phyloP scores from a whole-genome alignment of 2,113 vertebrate species.

The Mus spicilegus region DNA sequence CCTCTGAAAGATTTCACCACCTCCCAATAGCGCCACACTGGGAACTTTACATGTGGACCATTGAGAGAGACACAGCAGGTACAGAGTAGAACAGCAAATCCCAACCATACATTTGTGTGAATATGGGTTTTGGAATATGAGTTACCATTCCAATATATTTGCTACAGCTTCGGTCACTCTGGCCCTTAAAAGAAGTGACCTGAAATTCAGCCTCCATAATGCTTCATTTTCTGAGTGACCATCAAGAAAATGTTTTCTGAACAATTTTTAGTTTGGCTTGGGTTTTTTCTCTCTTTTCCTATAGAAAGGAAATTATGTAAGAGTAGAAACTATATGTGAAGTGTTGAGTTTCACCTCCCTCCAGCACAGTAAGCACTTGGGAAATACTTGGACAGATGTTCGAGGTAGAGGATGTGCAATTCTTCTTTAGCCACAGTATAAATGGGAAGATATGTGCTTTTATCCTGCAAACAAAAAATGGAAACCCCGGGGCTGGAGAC shows the following conservation, averaged over 20 bases:
- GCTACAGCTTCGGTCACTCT: not conserved
- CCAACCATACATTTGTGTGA: not conserved
- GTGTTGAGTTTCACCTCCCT: not conserved
- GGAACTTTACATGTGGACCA: not conserved
- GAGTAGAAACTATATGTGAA: not conserved
- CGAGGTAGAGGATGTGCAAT: not conserved
- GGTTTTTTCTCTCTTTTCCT: not conserved
- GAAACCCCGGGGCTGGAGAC: not conserved
- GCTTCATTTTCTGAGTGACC: slow-evolving; percentile 39
- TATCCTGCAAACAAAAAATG: not conserved
- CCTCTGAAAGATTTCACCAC: not conserved
- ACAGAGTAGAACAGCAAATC: not conserved
- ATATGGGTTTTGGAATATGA: not conserved
- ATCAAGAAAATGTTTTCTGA: not conserved
- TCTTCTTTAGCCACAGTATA: not conserved
- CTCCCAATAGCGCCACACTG: too few species aligned
- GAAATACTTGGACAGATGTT: slow-evolving; percentile 5
- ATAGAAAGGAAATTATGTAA: not conserved
- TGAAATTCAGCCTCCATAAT: not conserved
- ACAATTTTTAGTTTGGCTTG: not conserved
- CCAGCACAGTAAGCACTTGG: not conserved
- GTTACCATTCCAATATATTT: not conserved
- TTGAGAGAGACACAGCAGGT: not conserved
- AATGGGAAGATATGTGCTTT: not conserved
- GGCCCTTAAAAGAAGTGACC: not conserved